These are phyloP conservation scores for Eurois occulta DNA, from an alignment of 2,888 invertebrate genomes.

Conservation along the genomic window DNA sequence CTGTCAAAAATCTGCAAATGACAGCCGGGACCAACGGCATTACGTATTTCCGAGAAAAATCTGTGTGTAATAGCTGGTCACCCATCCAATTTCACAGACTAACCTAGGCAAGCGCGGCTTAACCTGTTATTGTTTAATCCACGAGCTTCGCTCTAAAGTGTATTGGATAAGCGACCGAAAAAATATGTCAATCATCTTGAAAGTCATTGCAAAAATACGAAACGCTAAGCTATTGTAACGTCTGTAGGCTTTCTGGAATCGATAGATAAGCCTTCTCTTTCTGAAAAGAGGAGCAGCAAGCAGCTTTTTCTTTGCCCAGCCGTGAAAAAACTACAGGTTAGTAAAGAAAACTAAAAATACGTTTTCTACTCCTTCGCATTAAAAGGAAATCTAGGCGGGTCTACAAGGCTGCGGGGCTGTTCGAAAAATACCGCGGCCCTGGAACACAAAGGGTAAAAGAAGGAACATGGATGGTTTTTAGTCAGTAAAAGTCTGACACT, in stretches of 20 bases:
- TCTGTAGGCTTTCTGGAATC: neutral
- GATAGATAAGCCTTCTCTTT: neutral
- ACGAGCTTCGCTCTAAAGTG: neutral
- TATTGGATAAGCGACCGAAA: neutral
- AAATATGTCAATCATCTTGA: neutral
- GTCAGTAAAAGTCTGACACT: too few species aligned
- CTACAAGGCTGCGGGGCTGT: too few species aligned
- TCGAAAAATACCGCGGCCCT: too few species aligned
- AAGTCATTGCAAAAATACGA: neutral
- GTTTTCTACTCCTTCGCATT: neutral
- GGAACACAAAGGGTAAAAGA: too few species aligned
- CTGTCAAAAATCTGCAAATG: too few species aligned
- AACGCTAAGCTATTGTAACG: neutral
- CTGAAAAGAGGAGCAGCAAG: neutral
- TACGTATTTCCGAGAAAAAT: too few species aligned
- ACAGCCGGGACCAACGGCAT: too few species aligned
- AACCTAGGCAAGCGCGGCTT: too few species aligned
- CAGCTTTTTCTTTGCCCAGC: neutral
- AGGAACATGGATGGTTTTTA: too few species aligned
- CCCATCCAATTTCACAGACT: too few species aligned
- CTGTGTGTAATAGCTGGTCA: too few species aligned
- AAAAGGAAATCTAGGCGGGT: conserved; percentile 16
- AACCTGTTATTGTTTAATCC: too few species aligned
- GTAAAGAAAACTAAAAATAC: conserved; percentile 10
- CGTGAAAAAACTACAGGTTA: neutral